Evolutionary conservation across 1,140 invertebrate genomes (phyloP).

Genomic region (Lepidostoma basale): DNA sequence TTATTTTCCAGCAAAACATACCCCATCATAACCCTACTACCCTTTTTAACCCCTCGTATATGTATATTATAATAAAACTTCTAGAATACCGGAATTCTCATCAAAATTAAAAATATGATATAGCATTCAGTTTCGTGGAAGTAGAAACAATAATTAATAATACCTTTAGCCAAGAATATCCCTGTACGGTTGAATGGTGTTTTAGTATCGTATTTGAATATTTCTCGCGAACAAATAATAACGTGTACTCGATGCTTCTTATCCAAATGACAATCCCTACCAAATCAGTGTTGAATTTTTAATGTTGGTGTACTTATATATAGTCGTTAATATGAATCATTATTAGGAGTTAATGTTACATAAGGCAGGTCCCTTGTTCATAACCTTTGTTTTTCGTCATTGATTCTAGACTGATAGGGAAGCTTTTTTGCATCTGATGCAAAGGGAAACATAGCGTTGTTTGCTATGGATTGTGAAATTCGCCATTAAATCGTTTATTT

Average conservation of each 20-base stretch:
- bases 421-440: too few species aligned
- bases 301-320: too few species aligned
- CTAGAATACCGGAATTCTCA: not conserved
- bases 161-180: not conserved
- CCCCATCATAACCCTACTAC: not conserved
- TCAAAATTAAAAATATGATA: not conserved
- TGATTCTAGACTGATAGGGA: too few species aligned
- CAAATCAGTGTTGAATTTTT: too few species aligned
- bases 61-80: not conserved
- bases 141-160: not conserved
- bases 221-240: not conserved
- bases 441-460: too few species aligned
- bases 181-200: not conserved
- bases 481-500: too few species aligned
- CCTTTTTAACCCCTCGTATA: not conserved
- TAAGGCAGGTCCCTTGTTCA: too few species aligned
- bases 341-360: too few species aligned
- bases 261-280: conserved; percentile 17
- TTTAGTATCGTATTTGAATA: not conserved
- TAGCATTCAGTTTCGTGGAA: not conserved
- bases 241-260: not conserved
- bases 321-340: too few species aligned
- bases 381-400: too few species aligned
- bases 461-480: too few species aligned
- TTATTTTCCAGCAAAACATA: too few species aligned